A percentile compares a stretch with the other conserved stretches of the same genome.
Conservation (phyloP, 2,113 vertebrate genomes). For the Gobiocypris rarus region DNA sequence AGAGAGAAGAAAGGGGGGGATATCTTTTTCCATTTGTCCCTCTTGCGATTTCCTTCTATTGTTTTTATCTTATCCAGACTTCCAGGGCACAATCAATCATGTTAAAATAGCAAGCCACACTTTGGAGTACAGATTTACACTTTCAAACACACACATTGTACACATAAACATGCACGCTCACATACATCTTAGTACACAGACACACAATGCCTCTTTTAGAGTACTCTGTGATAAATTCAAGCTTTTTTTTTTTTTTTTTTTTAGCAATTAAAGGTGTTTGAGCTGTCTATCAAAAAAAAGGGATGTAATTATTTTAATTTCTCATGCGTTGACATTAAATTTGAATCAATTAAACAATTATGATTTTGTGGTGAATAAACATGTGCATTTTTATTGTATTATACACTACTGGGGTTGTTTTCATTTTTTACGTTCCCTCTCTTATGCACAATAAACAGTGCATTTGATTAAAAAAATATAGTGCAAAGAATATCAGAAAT, state of each 20-base stretch:
- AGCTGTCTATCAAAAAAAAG: background rate
- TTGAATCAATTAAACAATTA: background rate
- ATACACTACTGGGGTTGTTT: background rate
- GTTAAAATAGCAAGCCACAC: conserved; percentile 28
- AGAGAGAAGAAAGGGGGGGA: background rate
- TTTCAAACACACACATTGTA: background rate
- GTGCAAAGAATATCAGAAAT: background rate
- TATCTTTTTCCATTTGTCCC: conserved; percentile 42
- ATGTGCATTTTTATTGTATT: background rate
- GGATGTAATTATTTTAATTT: background rate
- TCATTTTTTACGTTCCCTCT: too few species aligned
- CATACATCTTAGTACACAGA: background rate
- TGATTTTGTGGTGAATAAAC: background rate
- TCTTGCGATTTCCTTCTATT: conserved; percentile 50
- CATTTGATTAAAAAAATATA: background rate
- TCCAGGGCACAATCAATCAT: conserved; percentile 49
- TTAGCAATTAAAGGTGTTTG: background rate
- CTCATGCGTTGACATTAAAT: background rate
- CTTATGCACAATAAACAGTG: background rate
- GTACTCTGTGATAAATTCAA: background rate
- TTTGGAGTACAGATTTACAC: conserved; percentile 17
- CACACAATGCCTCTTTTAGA: background rate
- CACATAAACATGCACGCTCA: background rate
- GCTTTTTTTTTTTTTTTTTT: too few species aligned
- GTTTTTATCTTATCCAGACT: conserved; percentile 51